Percentiles rank a stretch among this genome's conserved stretches.
Conservation (phyloP, 2,797 vertebrate species). For the Typhlichthys eigenmanni region DNA sequence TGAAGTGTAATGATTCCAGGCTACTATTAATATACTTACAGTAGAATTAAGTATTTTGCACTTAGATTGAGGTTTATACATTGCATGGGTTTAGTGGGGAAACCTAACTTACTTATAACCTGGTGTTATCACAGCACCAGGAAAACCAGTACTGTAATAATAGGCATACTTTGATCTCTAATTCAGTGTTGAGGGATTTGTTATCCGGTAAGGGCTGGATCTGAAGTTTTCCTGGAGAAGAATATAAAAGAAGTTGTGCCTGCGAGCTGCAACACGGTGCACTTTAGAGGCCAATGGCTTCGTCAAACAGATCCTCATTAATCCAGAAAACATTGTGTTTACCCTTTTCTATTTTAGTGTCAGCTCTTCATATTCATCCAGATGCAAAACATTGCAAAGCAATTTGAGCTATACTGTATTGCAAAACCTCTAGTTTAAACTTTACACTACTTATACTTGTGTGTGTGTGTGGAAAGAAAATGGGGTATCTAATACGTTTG, state of each 20-base stretch:
- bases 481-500: background rate
- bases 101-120: constrained; percentile 11
- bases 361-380: constrained; percentile 39
- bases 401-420: constrained; percentile 35
- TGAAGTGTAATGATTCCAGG: constrained; percentile 53
- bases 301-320: constrained; percentile 56
- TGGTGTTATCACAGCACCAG: constrained; percentile 39
- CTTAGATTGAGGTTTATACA: constrained; percentile 30
- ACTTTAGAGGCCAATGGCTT: constrained; percentile 61
- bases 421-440: constrained; percentile 17
- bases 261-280: constrained; percentile 48
- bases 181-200: constrained; percentile 54
- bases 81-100: constrained; percentile 25
- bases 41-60: constrained; percentile 18
- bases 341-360: constrained; percentile 45
- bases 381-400: constrained; percentile 54
- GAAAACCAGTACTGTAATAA: constrained; percentile 24
- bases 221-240: constrained; percentile 39
- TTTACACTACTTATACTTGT: background rate
- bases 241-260: constrained; percentile 47
- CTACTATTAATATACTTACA: constrained; percentile 36
- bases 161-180: constrained; percentile 50
- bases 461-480: background rate
- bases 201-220: constrained; percentile 35
- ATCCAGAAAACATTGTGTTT: constrained; percentile 34